These are phyloP conservation scores for Amphipyra tragopoginis DNA, from an alignment of 2,888 invertebrate species.

Conservation along the genomic window DNA sequence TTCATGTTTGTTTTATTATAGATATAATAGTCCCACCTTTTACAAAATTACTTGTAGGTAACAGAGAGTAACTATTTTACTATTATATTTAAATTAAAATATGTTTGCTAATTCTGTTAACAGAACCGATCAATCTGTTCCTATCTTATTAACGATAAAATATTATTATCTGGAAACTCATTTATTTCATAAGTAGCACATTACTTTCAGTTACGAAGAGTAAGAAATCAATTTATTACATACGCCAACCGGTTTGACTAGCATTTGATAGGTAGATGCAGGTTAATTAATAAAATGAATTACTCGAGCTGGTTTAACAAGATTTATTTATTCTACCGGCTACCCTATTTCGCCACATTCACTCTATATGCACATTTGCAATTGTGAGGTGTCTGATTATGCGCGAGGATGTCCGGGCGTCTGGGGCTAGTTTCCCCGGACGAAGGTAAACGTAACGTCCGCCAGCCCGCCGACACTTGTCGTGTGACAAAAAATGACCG, in stretches of 20 bases:
- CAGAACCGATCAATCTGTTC: background rate
- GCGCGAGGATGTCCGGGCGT: constrained; percentile 54
- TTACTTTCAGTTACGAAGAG: constrained; percentile 19
- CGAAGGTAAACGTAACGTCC: constrained; percentile 52
- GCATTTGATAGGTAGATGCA: constrained; percentile 23
- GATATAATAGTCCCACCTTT: no score
- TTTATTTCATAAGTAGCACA: constrained; percentile 18
- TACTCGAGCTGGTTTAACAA: constrained; percentile 2
- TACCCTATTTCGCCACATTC: constrained; percentile 32
- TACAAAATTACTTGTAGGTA: no score
- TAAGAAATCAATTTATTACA: constrained; percentile 38
- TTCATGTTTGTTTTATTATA: no score
- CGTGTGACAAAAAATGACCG: constrained; percentile 43
- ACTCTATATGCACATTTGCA: constrained; percentile 30
- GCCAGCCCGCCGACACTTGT: constrained; percentile 22
- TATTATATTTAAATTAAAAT: no score
- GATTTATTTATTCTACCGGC: constrained; percentile 7
- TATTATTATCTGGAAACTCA: constrained; percentile 16
- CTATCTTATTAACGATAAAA: background rate
- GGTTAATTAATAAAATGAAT: constrained; percentile 33
- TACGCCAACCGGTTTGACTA: constrained; percentile 22
- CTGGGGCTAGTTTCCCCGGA: constrained; percentile 57
- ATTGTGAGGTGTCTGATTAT: constrained; percentile 42
- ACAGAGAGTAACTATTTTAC: no score
- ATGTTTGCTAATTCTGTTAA: background rate